Percentiles rank a stretch among this genome's conserved stretches.
phyloP scores from a whole-genome alignment of 2,888 invertebrate genomes.

The Drosophila anomelani region DNA sequence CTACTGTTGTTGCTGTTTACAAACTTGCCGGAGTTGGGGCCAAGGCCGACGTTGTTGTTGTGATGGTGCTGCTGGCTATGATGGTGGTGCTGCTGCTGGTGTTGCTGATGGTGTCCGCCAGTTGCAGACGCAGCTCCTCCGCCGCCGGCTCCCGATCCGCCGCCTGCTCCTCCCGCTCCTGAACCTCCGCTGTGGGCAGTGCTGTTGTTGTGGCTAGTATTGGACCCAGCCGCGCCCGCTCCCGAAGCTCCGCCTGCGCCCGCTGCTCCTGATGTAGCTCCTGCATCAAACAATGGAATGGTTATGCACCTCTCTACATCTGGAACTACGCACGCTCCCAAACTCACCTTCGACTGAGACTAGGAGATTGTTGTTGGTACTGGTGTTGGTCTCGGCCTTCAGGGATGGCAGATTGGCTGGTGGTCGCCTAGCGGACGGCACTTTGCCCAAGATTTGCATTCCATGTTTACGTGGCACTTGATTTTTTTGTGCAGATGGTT shows the following conservation, averaged over 20 bases:
- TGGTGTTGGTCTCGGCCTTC: slow-evolving; percentile 93
- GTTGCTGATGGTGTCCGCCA: slow-evolving; percentile 34
- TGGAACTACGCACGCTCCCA: slow-evolving; percentile 3
- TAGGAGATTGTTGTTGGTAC: slow-evolving; percentile 55
- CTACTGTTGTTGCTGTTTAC: slow-evolving; percentile 35
- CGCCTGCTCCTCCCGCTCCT: slow-evolving; percentile 29
- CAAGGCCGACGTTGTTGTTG: slow-evolving; percentile 60
- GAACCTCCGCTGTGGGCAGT: slow-evolving; percentile 52
- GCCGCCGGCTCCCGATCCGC: slow-evolving; percentile 28
- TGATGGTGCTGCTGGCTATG: slow-evolving; percentile 60
- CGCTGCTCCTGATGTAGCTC: slow-evolving; percentile 48
- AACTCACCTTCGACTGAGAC: slow-evolving; percentile 67
- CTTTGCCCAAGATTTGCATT: slow-evolving; percentile 99
- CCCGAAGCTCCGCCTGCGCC: slow-evolving; percentile 49
- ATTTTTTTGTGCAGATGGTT: slow-evolving; percentile 94
- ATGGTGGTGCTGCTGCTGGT: slow-evolving; percentile 41
- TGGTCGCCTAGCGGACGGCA: slow-evolving; percentile 98
- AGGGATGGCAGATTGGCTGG: slow-evolving; percentile 99
- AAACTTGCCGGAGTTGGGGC: slow-evolving; percentile 42
- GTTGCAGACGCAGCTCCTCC: slow-evolving; percentile 47
- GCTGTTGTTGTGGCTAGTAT: slow-evolving; percentile 67
- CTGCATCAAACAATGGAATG: slow-evolving; percentile 8
- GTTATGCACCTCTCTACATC: no score
- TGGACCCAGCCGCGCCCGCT: slow-evolving; percentile 65
- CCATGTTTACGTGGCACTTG: slow-evolving; percentile 98